Percentiles rank a stretch among this genome's conserved stretches.
Evolutionary conservation across 1,140 invertebrate genomes (phyloP).

Genomic region (Pogonomyrmex barbatus): DNA sequence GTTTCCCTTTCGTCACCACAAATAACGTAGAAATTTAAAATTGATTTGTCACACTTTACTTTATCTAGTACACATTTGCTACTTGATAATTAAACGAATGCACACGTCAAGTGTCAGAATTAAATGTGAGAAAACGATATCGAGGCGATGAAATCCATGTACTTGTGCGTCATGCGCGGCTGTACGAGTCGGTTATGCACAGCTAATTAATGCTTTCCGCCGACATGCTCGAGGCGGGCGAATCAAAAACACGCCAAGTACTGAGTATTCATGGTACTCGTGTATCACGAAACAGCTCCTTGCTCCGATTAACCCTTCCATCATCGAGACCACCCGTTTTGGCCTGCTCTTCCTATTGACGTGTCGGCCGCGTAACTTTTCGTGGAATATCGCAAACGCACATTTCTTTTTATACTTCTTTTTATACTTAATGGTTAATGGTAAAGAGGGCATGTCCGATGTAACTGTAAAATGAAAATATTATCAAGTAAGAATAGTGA

Average conservation of each 20-base stretch:
- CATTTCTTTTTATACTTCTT: too few relatives aligned
- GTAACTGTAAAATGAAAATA: constrained; percentile 21
- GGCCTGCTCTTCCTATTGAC: constrained; percentile 47
- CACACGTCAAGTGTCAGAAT: background rate
- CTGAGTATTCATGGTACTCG: constrained; percentile 35
- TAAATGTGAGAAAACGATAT: constrained; percentile 33
- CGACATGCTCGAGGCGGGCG: constrained; percentile 26
- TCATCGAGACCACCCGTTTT: constrained; percentile 70
- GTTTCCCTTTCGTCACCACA: background rate
- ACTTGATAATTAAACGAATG: background rate
- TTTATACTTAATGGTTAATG: constrained; percentile 25
- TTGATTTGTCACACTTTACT: constrained; percentile 1
- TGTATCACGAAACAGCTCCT: constrained; percentile 63
- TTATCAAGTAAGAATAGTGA: constrained; percentile 12
- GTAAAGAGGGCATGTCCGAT: constrained; percentile 22
- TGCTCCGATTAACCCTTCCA: constrained; percentile 74
- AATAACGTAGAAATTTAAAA: background rate
- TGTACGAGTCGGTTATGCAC: constrained; percentile 43
- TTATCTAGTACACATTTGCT: background rate
- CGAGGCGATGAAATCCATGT: constrained; percentile 41
- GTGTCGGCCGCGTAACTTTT: constrained; percentile 24
- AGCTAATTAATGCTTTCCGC: constrained; percentile 55
- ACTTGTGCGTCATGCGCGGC: constrained; percentile 8
- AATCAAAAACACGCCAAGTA: constrained; percentile 59
- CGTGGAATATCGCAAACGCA: constrained; percentile 7